phyloP scores from a whole-genome alignment of 2,797 vertebrate species.

The Poecilia gillii region DNA sequence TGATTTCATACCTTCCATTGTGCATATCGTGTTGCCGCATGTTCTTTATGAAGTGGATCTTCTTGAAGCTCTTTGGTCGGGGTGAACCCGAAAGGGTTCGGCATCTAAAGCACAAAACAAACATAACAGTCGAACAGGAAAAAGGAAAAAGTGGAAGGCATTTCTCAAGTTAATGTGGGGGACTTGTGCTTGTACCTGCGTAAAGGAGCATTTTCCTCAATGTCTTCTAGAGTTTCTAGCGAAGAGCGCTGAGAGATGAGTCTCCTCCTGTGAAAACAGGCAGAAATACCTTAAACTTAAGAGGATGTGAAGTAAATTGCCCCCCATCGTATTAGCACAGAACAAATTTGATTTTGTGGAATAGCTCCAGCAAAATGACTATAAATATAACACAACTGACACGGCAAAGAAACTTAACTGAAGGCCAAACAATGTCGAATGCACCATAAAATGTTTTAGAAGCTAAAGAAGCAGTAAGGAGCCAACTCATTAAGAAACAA shows the following conservation, averaged over 20 bases:
- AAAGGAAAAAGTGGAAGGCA: not conserved
- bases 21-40: conserved; percentile 95
- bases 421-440: not conserved
- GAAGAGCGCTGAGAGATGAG: conserved; percentile 98
- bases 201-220: conserved; percentile 97
- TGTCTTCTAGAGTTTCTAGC: conserved; percentile 97
- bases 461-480: not conserved
- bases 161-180: not conserved
- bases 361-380: not conserved
- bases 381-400: not conserved
- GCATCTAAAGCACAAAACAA: conserved; percentile 80
- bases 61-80: conserved; percentile 99
- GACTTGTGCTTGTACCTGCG: conserved; percentile 82
- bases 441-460: not conserved
- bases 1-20: conserved; percentile 91
- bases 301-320: conserved; percentile 13
- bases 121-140: conserved; percentile 30
- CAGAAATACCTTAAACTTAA: conserved; percentile 22
- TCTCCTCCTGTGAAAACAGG: conserved; percentile 83
- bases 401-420: not conserved
- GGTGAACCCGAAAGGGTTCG: conserved; percentile 98
- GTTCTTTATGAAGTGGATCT: conserved; percentile 99
- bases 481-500: not conserved
- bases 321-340: conserved; percentile 5
- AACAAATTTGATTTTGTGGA: not conserved